These are phyloP conservation scores for Rutpela maculata DNA, from an alignment of 2,888 invertebrate genomes.

Conservation along the genomic window DNA sequence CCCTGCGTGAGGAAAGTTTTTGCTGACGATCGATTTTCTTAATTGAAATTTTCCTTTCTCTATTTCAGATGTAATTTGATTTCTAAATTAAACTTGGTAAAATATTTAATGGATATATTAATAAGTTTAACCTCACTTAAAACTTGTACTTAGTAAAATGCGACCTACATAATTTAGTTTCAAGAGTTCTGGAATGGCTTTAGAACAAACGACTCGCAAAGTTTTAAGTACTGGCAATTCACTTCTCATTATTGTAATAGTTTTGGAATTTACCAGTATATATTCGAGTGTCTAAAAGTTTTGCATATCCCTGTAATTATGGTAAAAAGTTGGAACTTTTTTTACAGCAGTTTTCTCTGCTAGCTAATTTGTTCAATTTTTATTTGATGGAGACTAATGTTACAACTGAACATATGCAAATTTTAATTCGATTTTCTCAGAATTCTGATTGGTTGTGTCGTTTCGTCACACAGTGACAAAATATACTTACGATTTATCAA, in stretches of 20 bases:
- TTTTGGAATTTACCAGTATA: neutral
- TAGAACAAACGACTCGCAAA: neutral
- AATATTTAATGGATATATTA: constrained; percentile 20
- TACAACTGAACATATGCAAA: too few species aligned
- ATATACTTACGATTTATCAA: too few species aligned
- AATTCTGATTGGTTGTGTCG: too few species aligned
- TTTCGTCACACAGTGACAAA: too few species aligned
- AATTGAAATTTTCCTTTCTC: neutral
- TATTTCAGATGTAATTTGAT: neutral
- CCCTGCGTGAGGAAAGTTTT: neutral
- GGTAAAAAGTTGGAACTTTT: too few species aligned
- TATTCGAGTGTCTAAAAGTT: too few species aligned
- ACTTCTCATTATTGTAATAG: neutral
- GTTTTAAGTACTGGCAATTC: neutral
- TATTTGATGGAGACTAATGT: too few species aligned
- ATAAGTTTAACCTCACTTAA: constrained; percentile 16
- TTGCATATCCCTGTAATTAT: too few species aligned
- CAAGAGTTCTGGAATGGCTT: neutral
- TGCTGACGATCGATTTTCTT: neutral
- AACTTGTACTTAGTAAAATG: neutral
- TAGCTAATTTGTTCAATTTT: too few species aligned
- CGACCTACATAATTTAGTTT: neutral
- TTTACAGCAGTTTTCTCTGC: too few species aligned
- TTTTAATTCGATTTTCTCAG: too few species aligned
- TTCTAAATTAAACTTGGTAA: constrained; percentile 18